Evolutionary conservation across 2,888 invertebrate species (phyloP), one percentile per base, ranked within the genome.

Genomic region (Polylopha cassiicola): DNA sequence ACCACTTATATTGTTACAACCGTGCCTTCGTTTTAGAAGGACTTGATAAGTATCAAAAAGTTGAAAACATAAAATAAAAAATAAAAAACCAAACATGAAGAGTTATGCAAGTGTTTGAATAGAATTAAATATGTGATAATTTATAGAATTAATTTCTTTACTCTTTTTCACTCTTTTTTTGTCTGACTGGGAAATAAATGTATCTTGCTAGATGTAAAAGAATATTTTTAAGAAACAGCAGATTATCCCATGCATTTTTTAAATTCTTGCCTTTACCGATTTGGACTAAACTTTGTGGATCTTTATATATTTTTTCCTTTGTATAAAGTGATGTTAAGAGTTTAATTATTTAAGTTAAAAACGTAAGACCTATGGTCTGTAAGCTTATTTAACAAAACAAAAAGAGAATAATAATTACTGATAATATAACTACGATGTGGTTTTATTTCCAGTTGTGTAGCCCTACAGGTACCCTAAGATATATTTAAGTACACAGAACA

Each of bases 291-390:
- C 37, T 32, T 38, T 42, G 27, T 39, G 38, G 32, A 37, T 32
- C 23, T 42, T 46, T 31, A 15, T 27, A 37, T 51, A 46, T 49
- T 45, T 47, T 55, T 59, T 55, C 60, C 55, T 57, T 50, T 49
- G 28, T 48, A 52, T 59, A 61, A 57, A 52, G 26, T 55, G 49
- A 49, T 50, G 48, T 56, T 63, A 56, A 56, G 50, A 44, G 37
- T 44, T 55, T 58, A 48, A 50, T 48, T 49, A 56, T 54, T 23
- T 58, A 63, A 58, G 55, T 53, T 55, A 31, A 53, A 54, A 47
- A 37, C 29, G 82, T 81, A 82, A 78, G 84, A 80, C 81, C 81
- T 65, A 37, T 84, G 82, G 81, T 82, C 82, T 80, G 56, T 78
- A 79, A 78, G 73, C 60, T 64, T 65, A 57, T 58, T 48, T 69